phyloP scores from a whole-genome alignment of 2,797 vertebrate genomes.

The Luscinia luscinia region DNA sequence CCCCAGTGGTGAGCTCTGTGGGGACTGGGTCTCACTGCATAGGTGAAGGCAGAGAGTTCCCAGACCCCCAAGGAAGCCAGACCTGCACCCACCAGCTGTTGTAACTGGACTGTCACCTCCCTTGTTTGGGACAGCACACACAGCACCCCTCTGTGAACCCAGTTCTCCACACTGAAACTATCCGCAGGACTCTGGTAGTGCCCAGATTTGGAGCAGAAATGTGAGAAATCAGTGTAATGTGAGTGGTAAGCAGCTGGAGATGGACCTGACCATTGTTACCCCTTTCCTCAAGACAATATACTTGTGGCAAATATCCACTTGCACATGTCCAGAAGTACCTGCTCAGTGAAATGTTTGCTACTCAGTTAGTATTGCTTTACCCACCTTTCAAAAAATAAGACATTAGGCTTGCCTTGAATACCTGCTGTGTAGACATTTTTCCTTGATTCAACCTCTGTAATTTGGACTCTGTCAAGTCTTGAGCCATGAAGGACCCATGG shows the following conservation, averaged over 20 bases:
- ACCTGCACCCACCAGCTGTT: background rate
- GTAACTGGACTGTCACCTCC: background rate
- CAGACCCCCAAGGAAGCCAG: background rate
- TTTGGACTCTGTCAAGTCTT: slow-evolving; percentile 67
- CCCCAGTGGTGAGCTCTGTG: background rate
- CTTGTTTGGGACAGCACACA: background rate
- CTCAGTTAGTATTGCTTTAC: background rate
- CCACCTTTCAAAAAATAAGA: background rate
- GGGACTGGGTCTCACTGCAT: background rate
- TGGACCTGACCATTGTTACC: background rate
- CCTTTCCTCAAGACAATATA: background rate
- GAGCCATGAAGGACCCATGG: slow-evolving; percentile 84
- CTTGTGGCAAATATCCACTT: background rate
- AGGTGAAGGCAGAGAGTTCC: background rate
- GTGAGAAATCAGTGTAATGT: background rate
- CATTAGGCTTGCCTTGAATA: slow-evolving; percentile 36
- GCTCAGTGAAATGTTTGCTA: background rate
- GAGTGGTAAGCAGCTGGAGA: background rate
- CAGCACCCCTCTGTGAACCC: background rate
- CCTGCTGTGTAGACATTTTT: slow-evolving; percentile 77
- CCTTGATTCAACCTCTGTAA: slow-evolving; percentile 82
- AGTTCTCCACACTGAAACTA: background rate
- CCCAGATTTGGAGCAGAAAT: background rate
- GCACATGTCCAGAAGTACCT: background rate
- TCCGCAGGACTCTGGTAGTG: accelerated